Base-by-base conservation (phyloP, 2,888 invertebrate species). In the Noctua fimbriata region DNA sequence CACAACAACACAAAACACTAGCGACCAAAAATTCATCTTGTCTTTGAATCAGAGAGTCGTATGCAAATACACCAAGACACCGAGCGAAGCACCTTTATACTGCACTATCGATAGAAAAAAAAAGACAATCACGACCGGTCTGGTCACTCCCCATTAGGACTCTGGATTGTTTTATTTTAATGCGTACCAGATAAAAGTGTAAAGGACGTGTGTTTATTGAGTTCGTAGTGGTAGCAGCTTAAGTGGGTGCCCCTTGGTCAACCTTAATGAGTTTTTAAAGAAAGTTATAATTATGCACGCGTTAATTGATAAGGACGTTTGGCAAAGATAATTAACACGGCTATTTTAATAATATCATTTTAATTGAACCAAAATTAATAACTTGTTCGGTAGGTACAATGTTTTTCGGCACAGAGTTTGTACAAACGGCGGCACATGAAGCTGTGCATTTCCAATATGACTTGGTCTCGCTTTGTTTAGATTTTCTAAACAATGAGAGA, bases 1-100 rank as follows among this genome's bases (percentile, higher is more conserved):
- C 63, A 89, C 52, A 66, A 89, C 52, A 66, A 85, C 36, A 67
- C 85, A 74, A 21, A 83, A 67, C 73, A 87, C 73, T 32, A 80
- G 12, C n/a, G 63, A 63, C 83, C 76, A 89, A 60, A 79, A 79
- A 76, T 82, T 88, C 88, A 89, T 89, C 0, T 75, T 85, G 32
- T 49, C 71, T 81, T 32, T 78, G 52, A 24, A 32, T 73, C 63
- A 6, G 10, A 76, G 12, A 49, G 14, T 41, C 12, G 66, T 76
- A 79, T 66, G 69, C 72, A 74, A 70, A 76, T 74, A 67, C 32
- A 72, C 28, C 0, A 10, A 81, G 72, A 69, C 24, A 65, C 58
- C 1, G 2, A 77, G 47, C 65, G 73, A 73, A 73, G 77, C 79
- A 78, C 74, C 63, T 77, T 58, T 85, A 70, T 63, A 73, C 32